Base-by-base conservation (phyloP, 2,113 vertebrate genomes). In the Heloderma charlesbogerti region DNA sequence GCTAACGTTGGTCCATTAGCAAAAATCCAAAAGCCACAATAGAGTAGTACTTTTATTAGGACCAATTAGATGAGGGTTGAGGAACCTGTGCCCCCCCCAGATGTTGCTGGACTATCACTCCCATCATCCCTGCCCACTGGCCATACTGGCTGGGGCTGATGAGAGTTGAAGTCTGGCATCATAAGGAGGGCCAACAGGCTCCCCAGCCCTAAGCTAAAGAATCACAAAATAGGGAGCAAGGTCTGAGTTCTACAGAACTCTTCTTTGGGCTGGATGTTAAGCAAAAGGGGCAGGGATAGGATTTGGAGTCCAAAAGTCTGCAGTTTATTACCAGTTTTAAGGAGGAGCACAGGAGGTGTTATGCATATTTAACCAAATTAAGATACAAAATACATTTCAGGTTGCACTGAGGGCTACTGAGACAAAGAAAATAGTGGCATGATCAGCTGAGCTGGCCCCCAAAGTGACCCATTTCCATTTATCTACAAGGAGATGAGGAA, bases 381-480 rank as follows among this genome's bases (percentile, higher is more conserved):
- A 77, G 37, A 25, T 18, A n/a, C 51, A 34, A 54, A 57, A 82
- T 16, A n/a, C 31, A 82, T 57, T 48, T n/a, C 51, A 57, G 48
- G 31, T 20, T 54, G 51, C 51, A 31, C 29, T 54, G 29, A 54
- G 29, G 29, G 45, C 29, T 34, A 1, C 79, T 18, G 48, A 29
- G 79, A n/a, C 31, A n/a, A 82, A 82, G 79, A 82, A 18, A 57
- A 18, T 34, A 1, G 31, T n/a, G 31, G 31, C 20, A 3, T 10
- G 12, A 29, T 82, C 51, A 25, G 29, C 15, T 15, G 31, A 29
- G 13, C 79, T 87, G 69, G 20, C 75, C 72, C 60, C 91, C 93
- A 90, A 92, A 96, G 78, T 67, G 90, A 83, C 90, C 77, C 34
- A 79, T 94, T 45, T 80, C 89, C 91, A 77, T 95, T 93, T 88